These are phyloP conservation scores for Drosophila serrata DNA, from an alignment of 1,140 invertebrate genomes.

Conservation along the genomic window DNA sequence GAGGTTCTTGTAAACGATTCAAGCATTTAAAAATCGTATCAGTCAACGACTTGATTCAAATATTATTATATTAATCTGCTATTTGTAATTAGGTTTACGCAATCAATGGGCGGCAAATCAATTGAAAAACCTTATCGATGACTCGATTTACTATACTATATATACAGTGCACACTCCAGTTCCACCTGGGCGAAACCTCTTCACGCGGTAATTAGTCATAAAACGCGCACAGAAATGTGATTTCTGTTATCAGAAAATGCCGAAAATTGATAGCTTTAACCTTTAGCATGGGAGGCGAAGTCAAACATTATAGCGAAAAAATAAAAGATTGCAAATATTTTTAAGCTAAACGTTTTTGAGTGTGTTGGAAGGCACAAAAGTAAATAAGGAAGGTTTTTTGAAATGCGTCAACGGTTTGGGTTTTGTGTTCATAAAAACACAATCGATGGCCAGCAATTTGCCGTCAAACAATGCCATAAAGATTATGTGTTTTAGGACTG, in stretches of 20 bases:
- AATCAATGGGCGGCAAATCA: slow-evolving; percentile 24
- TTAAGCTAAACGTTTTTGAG: neutral
- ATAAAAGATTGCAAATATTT: slow-evolving; percentile 14
- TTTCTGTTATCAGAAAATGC: slow-evolving; percentile 33
- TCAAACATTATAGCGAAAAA: neutral
- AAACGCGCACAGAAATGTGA: slow-evolving; percentile 31
- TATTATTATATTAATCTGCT: slow-evolving; percentile 13
- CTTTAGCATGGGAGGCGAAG: slow-evolving; percentile 1
- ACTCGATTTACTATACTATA: slow-evolving; percentile 3
- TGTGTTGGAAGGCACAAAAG: neutral
- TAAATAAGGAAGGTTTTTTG: slow-evolving; percentile 11
- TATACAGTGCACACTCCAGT: slow-evolving; percentile 5
- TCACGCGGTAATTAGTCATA: slow-evolving; percentile 58
- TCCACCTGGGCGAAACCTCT: slow-evolving; percentile 13
- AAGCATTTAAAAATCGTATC: slow-evolving; percentile 1
- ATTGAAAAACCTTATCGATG: slow-evolving; percentile 27
- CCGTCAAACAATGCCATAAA: slow-evolving; percentile 33
- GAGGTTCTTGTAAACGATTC: too few relatives aligned
- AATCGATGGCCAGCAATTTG: slow-evolving; percentile 24
- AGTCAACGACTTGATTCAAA: slow-evolving; percentile 24
- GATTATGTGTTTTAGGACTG: slow-evolving; percentile 10
- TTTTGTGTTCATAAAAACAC: neutral
- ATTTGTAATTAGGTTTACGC: slow-evolving; percentile 34
- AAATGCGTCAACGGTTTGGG: slow-evolving; percentile 29
- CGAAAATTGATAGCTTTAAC: slow-evolving; percentile 36